Base-by-base conservation (phyloP, 2,797 vertebrate species). In the Tamandua tetradactyla region DNA sequence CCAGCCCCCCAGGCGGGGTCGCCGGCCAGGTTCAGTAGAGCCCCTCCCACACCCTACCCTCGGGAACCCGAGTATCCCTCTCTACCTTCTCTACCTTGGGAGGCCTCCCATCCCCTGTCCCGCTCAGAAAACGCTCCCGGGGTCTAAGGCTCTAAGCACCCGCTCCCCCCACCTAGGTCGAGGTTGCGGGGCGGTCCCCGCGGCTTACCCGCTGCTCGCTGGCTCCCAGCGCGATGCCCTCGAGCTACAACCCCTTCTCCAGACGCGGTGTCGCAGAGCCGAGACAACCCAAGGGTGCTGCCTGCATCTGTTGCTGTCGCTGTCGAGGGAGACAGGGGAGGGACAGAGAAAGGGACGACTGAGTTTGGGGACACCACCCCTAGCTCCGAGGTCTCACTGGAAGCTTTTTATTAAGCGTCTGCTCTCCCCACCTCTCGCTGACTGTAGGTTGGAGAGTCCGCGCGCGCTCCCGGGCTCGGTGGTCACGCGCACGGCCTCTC, bases 401-500 rank as follows among this genome's bases (percentile, higher is more conserved):
- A 88, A 87, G 76, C 71, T 62, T 93, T 95, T 69, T 75, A 64
- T 85, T 93, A 84, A 13, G 3, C 40, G 11, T 81, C 79, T 35
- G 17, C 75, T 82, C 13, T 20, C 71, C 76, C 86, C 87, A 84
- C 79, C 72, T 91, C 94, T 96, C 10, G 6, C 89, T 72, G 94
- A 96, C 95, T 87, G 30, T 95, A 92, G 93, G 95, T 44, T 90
- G 84, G 87, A 71, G 66, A 89, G 96, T 95, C 97, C 66, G 44
- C 96, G 98, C 98, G 98, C 98, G 98, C 96, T 94, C 98, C 97
- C 85, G 57, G 81, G 69, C 98, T 96, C 87, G 87, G 55, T 55
- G 61, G 93, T 97, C 96, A 98, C 97, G 98, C 98, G 98, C 98
- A 98, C 98, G 98, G 98, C 98, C 98, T 98, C 98, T 98, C 98